Conservation (phyloP, 2,888 invertebrate genomes). For the Lottia scabra region DNA sequence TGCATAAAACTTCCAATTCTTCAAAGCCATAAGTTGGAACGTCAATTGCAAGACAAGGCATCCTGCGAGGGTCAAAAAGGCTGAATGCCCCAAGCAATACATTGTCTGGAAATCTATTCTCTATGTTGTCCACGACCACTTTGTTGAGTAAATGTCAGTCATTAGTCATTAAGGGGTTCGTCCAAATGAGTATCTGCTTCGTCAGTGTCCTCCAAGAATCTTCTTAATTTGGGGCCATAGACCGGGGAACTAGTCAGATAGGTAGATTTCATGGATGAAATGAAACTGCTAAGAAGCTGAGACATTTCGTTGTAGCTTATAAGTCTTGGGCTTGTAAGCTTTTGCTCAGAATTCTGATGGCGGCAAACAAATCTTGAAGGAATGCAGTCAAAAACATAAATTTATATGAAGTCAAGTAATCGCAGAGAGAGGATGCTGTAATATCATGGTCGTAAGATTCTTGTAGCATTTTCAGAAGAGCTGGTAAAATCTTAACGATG, state of each 20-base stretch:
- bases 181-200: not conserved
- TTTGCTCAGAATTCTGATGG: not conserved
- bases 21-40: not conserved
- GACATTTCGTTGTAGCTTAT: not conserved
- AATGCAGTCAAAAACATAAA: not conserved
- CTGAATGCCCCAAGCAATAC: not conserved
- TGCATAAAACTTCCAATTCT: not conserved
- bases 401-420: not conserved
- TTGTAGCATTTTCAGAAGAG: not conserved
- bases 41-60: not conserved
- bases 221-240: not conserved
- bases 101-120: not conserved
- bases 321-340: not conserved
- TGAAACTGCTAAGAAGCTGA: not conserved
- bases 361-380: not conserved
- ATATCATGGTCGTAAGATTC: not conserved
- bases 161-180: not conserved
- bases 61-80: not conserved
- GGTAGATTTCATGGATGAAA: not conserved
- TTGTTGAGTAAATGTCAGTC: not conserved
- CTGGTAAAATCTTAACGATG: not conserved
- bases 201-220: not conserved
- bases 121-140: not conserved
- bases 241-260: not conserved
- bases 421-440: not conserved